Evolutionary conservation across 2,888 invertebrate species (phyloP).

Genomic region (Cephus spinipes): DNA sequence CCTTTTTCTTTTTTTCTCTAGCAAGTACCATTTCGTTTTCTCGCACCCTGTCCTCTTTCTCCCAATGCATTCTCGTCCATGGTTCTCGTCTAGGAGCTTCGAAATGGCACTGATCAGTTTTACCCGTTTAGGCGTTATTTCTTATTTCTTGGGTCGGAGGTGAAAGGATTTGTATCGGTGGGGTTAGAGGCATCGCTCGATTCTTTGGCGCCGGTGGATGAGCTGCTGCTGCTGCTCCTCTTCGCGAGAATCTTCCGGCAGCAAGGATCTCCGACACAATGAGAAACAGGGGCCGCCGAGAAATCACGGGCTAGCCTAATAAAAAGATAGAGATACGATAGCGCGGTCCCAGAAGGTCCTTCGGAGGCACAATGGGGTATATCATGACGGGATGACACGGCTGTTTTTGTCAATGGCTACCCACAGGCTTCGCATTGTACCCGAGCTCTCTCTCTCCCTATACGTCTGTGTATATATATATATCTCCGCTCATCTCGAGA

Average conservation of each 20-base stretch:
- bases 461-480: no score
- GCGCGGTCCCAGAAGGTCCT: constrained; percentile 60
- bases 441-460: constrained; percentile 39
- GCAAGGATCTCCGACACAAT: constrained; percentile 27
- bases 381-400: constrained; percentile 63
- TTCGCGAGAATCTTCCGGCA: not conserved
- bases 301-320: constrained; percentile 50
- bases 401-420: constrained; percentile 63
- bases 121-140: not conserved
- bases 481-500: constrained; percentile 16
- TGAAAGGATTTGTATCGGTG: not conserved
- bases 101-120: not conserved
- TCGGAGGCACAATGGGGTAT: constrained; percentile 59
- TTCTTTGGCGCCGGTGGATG: not conserved
- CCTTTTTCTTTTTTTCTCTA: not conserved
- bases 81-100: not conserved
- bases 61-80: not conserved
- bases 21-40: not conserved
- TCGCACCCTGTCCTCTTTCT: no score
- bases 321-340: constrained; percentile 57
- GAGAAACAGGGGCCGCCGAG: constrained; percentile 48
- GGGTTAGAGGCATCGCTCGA: not conserved
- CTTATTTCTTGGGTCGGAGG: not conserved
- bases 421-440: constrained; percentile 56
- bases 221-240: not conserved